A percentile compares a stretch with the other conserved stretches of the same genome.
Evolutionary conservation across 2,797 vertebrate species (phyloP).

Genomic region (Selene dorsalis): DNA sequence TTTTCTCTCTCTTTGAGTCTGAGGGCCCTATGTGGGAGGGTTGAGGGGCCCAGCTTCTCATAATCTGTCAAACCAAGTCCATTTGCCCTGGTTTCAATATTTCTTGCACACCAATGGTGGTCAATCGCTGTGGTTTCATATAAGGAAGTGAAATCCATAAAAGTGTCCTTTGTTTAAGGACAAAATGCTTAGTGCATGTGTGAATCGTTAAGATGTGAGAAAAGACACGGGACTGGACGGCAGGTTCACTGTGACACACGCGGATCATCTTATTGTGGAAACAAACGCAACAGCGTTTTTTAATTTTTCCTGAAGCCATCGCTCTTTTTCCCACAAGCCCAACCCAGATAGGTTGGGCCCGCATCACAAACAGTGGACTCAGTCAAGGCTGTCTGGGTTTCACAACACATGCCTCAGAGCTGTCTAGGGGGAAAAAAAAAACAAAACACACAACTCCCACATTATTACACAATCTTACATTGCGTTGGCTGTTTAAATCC

Average conservation of each 20-base stretch:
- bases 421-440: constrained; percentile 6
- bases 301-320: constrained; percentile 39
- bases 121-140: not conserved
- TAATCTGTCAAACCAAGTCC: not conserved
- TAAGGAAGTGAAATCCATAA: too few relatives aligned
- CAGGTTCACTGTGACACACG: constrained; percentile 51
- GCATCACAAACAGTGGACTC: constrained; percentile 26
- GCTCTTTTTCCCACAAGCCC: constrained; percentile 62
- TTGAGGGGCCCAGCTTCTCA: too few relatives aligned
- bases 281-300: constrained; percentile 59
- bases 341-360: not conserved
- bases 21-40: not conserved
- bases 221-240: constrained; percentile 39
- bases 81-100: not conserved
- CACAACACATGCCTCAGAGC: constrained; percentile 41
- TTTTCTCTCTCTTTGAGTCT: not conserved
- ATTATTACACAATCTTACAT: constrained; percentile 44
- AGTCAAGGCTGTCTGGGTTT: constrained; percentile 51
- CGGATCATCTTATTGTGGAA: constrained; percentile 71
- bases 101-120: not conserved
- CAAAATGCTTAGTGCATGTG: constrained; percentile 3
- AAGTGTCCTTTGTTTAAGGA: not conserved
- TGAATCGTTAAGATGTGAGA: constrained; percentile 40
- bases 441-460: constrained; percentile 13
- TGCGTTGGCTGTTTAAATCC: not conserved